Percentiles rank a stretch among this genome's conserved stretches.
phyloP scores from a whole-genome alignment of 37 sponge, comb jelly and placozoan genomes.

The Bolinopsis microptera region DNA sequence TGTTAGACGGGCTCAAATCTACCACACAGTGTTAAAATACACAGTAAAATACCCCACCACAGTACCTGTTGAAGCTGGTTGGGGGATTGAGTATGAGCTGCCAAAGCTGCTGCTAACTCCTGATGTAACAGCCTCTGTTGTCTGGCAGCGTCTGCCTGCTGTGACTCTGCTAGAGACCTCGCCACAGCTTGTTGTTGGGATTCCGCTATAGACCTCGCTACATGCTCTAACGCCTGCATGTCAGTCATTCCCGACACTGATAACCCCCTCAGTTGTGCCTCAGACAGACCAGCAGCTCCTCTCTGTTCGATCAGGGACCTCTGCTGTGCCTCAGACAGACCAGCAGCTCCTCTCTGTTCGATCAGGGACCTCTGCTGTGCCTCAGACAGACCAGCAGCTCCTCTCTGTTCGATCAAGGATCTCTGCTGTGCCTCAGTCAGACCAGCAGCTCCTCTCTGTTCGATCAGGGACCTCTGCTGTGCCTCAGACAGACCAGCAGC shows the following conservation, averaged over 20 bases:
- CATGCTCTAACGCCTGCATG: not conserved
- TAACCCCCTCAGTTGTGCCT: not conserved
- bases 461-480: not conserved
- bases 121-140: slow-evolving; percentile 54
- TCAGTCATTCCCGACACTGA: not conserved
- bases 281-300: not conserved
- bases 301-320: no score
- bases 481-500: not conserved
- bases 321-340: no score
- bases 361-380: not conserved
- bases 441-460: not conserved
- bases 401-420: not conserved
- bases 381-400: not conserved
- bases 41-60: no score
- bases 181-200: not conserved
- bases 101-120: slow-evolving; percentile 31
- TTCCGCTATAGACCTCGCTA: not conserved
- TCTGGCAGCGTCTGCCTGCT: not conserved
- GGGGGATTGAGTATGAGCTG: slow-evolving; percentile 36
- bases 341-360: no score
- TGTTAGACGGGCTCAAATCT: no score
- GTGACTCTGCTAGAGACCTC: not conserved
- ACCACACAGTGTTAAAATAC: no score
- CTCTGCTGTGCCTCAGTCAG: slow-evolving; percentile 11
- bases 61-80: slow-evolving; percentile 60